Percentiles rank a stretch among this genome's conserved stretches.
phyloP scores from a whole-genome alignment of 2,113 vertebrate genomes.

The Muntiacus reevesi region DNA sequence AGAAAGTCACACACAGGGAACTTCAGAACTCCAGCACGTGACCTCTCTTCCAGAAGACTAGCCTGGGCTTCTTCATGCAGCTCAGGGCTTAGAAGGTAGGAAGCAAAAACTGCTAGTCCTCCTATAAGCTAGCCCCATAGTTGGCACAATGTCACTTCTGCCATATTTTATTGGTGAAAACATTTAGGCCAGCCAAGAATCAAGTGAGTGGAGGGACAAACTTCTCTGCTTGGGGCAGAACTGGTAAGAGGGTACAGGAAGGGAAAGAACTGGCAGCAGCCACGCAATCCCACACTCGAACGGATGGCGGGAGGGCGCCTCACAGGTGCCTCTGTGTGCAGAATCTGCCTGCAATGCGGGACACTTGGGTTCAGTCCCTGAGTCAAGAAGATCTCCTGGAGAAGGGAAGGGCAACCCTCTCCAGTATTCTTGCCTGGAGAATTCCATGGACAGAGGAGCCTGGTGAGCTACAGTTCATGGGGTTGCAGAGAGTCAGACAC shows the following conservation, averaged over 20 bases:
- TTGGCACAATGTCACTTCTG: background rate
- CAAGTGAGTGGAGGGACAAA: background rate
- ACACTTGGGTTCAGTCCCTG: background rate
- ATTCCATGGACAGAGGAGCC: background rate
- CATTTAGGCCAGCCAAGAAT: background rate
- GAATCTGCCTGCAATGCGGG: background rate
- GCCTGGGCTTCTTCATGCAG: background rate
- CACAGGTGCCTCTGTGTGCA: background rate
- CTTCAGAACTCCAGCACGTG: background rate
- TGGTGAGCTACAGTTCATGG: background rate
- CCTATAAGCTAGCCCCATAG: background rate
- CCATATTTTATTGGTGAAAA: background rate
- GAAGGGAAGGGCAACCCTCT: background rate
- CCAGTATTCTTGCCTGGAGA: background rate
- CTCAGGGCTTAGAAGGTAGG: background rate
- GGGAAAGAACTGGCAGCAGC: background rate
- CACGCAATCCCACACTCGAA: too few relatives aligned
- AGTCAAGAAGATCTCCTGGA: background rate
- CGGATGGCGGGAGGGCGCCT: rapidly evolving
- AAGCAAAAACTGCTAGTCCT: background rate
- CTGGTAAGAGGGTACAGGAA: background rate
- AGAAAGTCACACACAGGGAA: rapidly evolving
- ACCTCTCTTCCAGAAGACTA: background rate
- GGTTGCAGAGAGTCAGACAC: background rate
- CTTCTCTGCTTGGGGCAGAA: rapidly evolving